Percentiles rank a stretch among this genome's conserved stretches.
These are phyloP conservation scores for Callocephalon fimbriatum DNA, from an alignment of 2,113 vertebrate genomes.

Conservation along the genomic window DNA sequence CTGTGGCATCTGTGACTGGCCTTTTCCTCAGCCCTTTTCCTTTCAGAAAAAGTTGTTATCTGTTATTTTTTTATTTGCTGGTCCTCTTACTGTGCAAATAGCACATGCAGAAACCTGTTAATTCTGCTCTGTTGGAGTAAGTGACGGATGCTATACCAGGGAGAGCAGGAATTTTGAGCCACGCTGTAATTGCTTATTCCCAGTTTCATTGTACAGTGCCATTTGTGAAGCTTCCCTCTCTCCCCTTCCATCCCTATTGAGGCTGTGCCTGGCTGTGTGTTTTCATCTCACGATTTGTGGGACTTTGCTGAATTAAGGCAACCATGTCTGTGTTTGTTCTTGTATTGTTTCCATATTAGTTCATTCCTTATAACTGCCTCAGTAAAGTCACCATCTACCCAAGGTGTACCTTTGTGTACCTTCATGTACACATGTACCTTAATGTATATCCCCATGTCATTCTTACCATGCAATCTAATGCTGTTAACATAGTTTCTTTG, in stretches of 20 bases:
- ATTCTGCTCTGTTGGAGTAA: not conserved
- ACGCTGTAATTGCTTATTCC: fast-evolving
- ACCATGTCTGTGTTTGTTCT: fast-evolving
- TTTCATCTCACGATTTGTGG: fast-evolving
- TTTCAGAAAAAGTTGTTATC: not conserved
- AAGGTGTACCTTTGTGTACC: fast-evolving
- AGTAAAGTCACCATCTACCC: not conserved
- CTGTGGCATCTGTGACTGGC: fast-evolving
- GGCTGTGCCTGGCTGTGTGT: fast-evolving
- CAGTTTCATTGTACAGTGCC: fast-evolving
- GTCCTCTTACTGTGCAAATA: not conserved
- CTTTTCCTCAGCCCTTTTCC: not conserved
- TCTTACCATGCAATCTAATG: too few relatives aligned
- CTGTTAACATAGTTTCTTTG: not conserved
- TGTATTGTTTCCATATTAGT: not conserved
- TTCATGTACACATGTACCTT: not conserved
- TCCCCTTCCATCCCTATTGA: not conserved
- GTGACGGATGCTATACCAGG: fast-evolving
- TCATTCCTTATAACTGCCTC: not conserved
- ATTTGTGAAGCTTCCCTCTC: fast-evolving
- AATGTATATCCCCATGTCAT: not conserved
- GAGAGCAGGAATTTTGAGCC: not conserved
- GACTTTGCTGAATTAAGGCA: not conserved
- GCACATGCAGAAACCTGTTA: not conserved
- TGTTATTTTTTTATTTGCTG: not conserved